Evolutionary conservation across 2,113 vertebrate genomes (phyloP), one percentile per base, ranked within the genome.

Genomic region (Gnathonemus echidnorhynchus): DNA sequence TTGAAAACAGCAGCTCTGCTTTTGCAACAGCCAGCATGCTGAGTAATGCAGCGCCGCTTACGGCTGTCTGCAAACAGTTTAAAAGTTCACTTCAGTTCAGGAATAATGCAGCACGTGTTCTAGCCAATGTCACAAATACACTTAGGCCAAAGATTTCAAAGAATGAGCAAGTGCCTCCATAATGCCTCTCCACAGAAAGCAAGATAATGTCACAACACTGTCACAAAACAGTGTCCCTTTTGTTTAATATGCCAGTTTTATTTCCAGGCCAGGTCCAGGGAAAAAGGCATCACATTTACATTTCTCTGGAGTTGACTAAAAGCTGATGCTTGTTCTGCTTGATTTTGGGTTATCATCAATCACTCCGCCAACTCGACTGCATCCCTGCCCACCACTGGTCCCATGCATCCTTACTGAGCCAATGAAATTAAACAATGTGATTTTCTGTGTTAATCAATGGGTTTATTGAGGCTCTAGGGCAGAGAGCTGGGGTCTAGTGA

Each of bases 181-280:
- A 31, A 31, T 86, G 10, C 17, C n/a, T 31, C 62, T 17, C 27
- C 5, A 19, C n/a, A 13, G 21, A 87, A 53, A 87, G 27, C 49
- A 52, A 53, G 50, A 87, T 31, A 53, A n/a, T 50, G 19, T 87
- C 31, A 10, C 77, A 45, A 74, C 35, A 35, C 90, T 88, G 83
- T 62, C 49, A 56, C 53, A 56, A 56, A 56, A 95, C 94, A 95
- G 95, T 94, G 94, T 94, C 91, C 90, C 93, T 93, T 95, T 95
- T 96, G 95, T 96, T 89, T 62, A 84, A 84, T 88, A 90, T 90
- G 96, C 89, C 80, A 80, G 84, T 89, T 90, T 91, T 92, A 92
- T 94, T 89, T 85, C 39, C 89, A 74, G 89, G 52, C 92, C 92
- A 66, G 83, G 62, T 91, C 91, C 90, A 91, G 6, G 91, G 94